Percentiles rank a stretch among this genome's conserved stretches.
Conservation (phyloP, 2,113 vertebrate genomes). For the Cyprinodon variegatus region DNA sequence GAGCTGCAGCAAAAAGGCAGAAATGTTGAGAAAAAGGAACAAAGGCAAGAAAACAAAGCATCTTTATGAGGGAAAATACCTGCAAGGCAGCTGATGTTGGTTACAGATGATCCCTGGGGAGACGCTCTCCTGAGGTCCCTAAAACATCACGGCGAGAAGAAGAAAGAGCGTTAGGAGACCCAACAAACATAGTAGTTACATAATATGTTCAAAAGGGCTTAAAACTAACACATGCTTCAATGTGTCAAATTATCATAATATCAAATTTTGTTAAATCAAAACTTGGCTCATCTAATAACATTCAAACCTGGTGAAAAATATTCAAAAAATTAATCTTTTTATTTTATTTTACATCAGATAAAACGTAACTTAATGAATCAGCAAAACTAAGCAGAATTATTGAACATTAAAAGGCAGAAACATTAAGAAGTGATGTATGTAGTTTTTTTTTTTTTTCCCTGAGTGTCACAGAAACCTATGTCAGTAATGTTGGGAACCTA, state of each 20-base stretch:
- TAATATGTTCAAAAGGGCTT: slow-evolving; percentile 39
- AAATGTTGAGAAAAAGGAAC: slow-evolving; percentile 17
- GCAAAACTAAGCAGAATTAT: too few relatives aligned
- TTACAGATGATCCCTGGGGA: slow-evolving; percentile 50
- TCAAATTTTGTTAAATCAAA: not conserved
- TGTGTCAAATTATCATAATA: slow-evolving; percentile 16
- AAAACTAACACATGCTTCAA: slow-evolving; percentile 14
- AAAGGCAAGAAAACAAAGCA: slow-evolving; percentile 62
- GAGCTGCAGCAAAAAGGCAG: slow-evolving; percentile 11
- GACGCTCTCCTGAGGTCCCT: slow-evolving; percentile 48
- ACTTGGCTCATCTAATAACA: too few relatives aligned
- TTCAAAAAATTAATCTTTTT: too few relatives aligned
- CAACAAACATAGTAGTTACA: slow-evolving; percentile 18
- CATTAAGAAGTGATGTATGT: too few relatives aligned
- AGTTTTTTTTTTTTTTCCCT: too few relatives aligned
- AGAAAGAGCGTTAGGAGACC: slow-evolving; percentile 43
- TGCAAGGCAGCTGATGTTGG: slow-evolving; percentile 60
- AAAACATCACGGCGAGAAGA: slow-evolving; percentile 48
- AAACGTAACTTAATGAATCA: too few relatives aligned
- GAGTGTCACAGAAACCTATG: too few relatives aligned
- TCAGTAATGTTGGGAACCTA: too few relatives aligned
- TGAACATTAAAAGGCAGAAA: too few relatives aligned
- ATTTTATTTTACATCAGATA: too few relatives aligned
- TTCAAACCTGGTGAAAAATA: too few relatives aligned
- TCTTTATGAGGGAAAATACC: slow-evolving; percentile 68